Evolutionary conservation across 2,113 vertebrate species (phyloP), one percentile per base, ranked within the genome.

Genomic region (Felis catus): DNA sequence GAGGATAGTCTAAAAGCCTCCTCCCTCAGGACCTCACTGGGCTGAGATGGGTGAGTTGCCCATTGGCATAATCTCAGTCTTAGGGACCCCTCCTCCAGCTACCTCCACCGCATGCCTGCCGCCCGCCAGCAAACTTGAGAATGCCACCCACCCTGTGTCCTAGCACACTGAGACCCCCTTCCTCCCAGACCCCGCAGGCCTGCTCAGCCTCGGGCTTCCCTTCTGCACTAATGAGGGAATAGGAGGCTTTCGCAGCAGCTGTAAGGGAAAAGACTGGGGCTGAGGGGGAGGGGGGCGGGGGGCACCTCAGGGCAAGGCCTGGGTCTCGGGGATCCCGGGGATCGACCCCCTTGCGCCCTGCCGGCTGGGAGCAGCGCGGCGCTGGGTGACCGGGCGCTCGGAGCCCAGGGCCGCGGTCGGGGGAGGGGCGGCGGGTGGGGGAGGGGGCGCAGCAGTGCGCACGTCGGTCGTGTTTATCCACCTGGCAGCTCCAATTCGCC

Each of bases 401-500:
- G 16, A 76, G 84, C 19, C 80, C 6, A 0, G 16, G 16, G 55
- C 70, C 7, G 11, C 33, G 19, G 80, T 63, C 18, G 0, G 27
- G 27, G 78, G 63, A 89, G 78, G 2, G 9, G 19, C 19, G 1
- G 36, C 2, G 4, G 4, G 13, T 13, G 15, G 73, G 89, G 94
- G 76, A 48, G 33, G 95, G 91, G 94, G 55, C 48, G 14, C 39
- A 29, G 91, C 63, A 29, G 81, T 31, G 66, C 18, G 39, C 94
- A 95, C 90, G 33, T 92, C 80, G 70, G 31, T 84, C 4, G 91
- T 48, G 76, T 97, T 97, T 97, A 98, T 97, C 91, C 97, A 98
- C 96, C 97, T 96, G 97, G 97, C 97, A 97, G 95, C 91, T 96
- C 95, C 97, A 95, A 96, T 98, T 95, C 92, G 45, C 96, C 86